Evolutionary conservation across 35 echinoderm and acorn worm genomes (phyloP).

Genomic region (Eucidaris tribuloides): DNA sequence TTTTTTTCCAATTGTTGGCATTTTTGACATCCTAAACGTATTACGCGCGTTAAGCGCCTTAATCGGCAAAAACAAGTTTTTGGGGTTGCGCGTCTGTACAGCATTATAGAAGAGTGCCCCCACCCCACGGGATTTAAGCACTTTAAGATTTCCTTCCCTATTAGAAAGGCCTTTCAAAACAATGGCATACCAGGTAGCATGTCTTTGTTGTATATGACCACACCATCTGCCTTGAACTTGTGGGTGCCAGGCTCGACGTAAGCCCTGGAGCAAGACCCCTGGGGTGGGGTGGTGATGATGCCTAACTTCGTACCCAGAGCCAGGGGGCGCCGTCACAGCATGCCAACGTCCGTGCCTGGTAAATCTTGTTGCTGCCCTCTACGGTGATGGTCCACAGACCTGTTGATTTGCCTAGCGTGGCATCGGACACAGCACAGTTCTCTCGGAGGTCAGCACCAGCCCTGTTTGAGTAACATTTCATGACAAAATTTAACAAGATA

Average conservation of each 20-base stretch:
- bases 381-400: constrained; percentile 22
- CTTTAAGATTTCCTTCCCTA: no score
- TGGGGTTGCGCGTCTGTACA: no score
- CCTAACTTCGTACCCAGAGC: constrained; percentile 14
- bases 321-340: constrained; percentile 31
- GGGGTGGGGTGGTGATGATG: constrained; percentile 11
- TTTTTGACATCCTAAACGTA: no score
- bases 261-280: constrained; percentile 15
- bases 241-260: constrained; percentile 40
- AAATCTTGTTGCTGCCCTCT: constrained; percentile 1
- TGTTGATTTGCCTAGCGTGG: constrained; percentile 8
- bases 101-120: no score
- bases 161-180: no score
- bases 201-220: constrained; percentile 39
- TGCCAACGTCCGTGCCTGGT: not conserved
- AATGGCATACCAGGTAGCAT: constrained; percentile 41
- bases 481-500: no score
- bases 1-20: no score
- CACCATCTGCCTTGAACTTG: constrained; percentile 37
- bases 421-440: constrained; percentile 13
- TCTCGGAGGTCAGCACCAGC: constrained; percentile 31
- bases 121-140: no score
- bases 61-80: no score
- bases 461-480: no score
- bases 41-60: no score